A percentile compares a stretch with the other conserved stretches of the same genome.
phyloP scores from a whole-genome alignment of 1,140 invertebrate species.

The Sitobion miscanthi region DNA sequence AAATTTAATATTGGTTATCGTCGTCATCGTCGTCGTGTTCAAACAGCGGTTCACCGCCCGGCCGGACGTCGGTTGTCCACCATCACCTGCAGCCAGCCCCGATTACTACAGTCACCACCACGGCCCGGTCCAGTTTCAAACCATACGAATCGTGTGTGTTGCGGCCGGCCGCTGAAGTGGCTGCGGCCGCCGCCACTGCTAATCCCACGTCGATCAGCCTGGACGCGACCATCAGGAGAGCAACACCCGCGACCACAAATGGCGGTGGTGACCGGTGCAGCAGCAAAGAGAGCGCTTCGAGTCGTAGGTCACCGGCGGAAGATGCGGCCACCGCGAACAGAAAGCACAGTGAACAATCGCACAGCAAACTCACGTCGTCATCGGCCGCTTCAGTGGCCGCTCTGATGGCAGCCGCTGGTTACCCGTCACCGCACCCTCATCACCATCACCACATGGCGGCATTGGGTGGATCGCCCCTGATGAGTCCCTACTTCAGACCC shows the following conservation, averaged over 20 bases:
- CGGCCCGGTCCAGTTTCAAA: slow-evolving; percentile 73
- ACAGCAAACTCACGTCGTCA: slow-evolving; percentile 64
- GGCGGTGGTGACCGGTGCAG: slow-evolving; percentile 51
- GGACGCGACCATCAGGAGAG: slow-evolving; percentile 58
- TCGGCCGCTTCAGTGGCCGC: slow-evolving; percentile 54
- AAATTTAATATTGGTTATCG: slow-evolving; percentile 37
- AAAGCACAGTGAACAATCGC: slow-evolving; percentile 67
- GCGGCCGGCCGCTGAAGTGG: neutral
- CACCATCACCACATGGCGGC: slow-evolving; percentile 64
- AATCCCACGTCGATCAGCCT: slow-evolving; percentile 22
- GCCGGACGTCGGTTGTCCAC: slow-evolving; percentile 60
- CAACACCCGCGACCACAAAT: neutral
- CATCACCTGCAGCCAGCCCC: neutral
- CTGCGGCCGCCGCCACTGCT: neutral
- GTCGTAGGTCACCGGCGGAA: slow-evolving; percentile 58
- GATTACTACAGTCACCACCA: slow-evolving; percentile 49
- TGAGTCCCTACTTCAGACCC: slow-evolving; percentile 73
- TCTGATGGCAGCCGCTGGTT: slow-evolving; percentile 67
- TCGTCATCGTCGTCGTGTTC: slow-evolving; percentile 87
- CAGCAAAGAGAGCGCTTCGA: slow-evolving; percentile 59
- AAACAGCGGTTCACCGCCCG: slow-evolving; percentile 69
- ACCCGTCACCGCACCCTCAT: slow-evolving; percentile 58
- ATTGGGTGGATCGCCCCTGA: slow-evolving; percentile 89
- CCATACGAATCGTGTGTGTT: slow-evolving; percentile 76
- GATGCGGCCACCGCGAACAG: slow-evolving; percentile 63